phyloP scores from a whole-genome alignment of 2,888 invertebrate species.

The Polydrusus cervinus region DNA sequence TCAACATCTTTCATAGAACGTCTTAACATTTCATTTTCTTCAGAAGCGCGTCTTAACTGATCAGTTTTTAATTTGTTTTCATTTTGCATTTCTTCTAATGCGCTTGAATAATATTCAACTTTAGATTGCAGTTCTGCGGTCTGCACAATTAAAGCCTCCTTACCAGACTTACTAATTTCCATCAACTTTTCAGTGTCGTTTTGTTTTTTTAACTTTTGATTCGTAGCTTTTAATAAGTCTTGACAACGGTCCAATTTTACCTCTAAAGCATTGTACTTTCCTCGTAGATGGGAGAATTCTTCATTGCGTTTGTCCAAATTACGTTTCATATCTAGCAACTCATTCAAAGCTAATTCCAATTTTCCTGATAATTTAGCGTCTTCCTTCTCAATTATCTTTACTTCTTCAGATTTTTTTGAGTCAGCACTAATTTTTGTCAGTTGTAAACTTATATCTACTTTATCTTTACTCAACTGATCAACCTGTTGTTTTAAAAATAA shows the following conservation, averaged over 20 bases:
- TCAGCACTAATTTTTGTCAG: no score
- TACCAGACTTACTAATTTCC: not conserved
- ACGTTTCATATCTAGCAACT: conserved; percentile 12
- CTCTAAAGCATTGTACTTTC: conserved; percentile 21
- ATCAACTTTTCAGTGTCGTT: not conserved
- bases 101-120: not conserved
- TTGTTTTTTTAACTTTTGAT: conserved; percentile 7
- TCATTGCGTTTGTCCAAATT: conserved; percentile 21
- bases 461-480: no score
- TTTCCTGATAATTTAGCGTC: not conserved
- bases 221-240: not conserved
- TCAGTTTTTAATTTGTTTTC: not conserved
- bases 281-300: conserved; percentile 12
- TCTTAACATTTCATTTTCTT: not conserved
- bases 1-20: not conserved
- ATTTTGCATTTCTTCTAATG: not conserved
- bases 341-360: conserved; percentile 3
- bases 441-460: no score
- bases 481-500: no score
- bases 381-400: conserved; percentile 8
- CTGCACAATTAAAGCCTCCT: not conserved
- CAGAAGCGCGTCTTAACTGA: not conserved
- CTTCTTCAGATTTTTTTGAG: not conserved
- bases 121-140: not conserved
- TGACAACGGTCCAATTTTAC: not conserved